Evolutionary conservation across 2,888 invertebrate species (phyloP).

Genomic region (Dryobotodes eremita): DNA sequence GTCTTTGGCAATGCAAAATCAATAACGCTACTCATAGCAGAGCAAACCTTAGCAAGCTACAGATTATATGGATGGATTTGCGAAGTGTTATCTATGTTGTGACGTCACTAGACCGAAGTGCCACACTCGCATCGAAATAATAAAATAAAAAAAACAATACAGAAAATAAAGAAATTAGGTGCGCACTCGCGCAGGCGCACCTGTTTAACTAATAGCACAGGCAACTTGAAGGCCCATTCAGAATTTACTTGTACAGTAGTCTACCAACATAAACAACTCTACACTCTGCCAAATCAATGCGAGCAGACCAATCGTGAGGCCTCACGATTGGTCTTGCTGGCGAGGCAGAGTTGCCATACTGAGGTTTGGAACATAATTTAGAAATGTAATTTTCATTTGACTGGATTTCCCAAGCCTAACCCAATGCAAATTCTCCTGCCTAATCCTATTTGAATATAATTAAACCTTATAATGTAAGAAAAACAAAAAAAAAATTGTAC

Average conservation of each 20-base stretch:
- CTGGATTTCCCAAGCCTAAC: neutral
- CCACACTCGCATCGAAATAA: neutral
- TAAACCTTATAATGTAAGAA: neutral
- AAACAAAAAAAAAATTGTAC: no score
- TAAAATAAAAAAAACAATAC: neutral
- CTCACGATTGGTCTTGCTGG: neutral
- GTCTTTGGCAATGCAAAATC: neutral
- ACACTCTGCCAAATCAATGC: neutral
- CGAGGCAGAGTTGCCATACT: neutral
- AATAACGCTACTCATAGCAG: neutral
- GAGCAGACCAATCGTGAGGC: neutral
- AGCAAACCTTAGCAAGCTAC: neutral
- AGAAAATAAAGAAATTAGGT: neutral
- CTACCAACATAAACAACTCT: neutral
- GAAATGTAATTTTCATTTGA: neutral
- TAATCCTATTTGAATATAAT: neutral
- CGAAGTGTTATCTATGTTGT: neutral
- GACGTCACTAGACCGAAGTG: neutral
- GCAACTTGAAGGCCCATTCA: neutral
- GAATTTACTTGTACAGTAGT: neutral
- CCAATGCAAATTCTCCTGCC: no score
- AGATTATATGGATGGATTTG: no score
- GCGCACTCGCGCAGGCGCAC: neutral
- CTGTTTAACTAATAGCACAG: neutral
- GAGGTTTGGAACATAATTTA: neutral